A percentile compares a stretch with the other conserved stretches of the same genome.
phyloP scores from a whole-genome alignment of 2,113 vertebrate genomes.

The Azemiops feae region DNA sequence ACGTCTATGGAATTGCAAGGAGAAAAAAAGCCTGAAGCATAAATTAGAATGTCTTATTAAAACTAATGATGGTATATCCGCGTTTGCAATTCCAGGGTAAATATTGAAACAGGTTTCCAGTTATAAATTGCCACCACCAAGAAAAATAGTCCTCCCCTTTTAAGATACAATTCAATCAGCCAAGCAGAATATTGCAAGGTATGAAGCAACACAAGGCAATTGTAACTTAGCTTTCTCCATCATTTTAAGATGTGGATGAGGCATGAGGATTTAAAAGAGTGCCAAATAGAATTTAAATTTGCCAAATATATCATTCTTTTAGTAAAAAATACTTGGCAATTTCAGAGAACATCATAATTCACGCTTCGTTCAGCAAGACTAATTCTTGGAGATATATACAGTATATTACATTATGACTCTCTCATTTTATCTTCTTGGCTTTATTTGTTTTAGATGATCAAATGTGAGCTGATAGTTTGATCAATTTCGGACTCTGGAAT shows the following conservation, averaged over 20 bases:
- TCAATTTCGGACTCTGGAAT: not conserved
- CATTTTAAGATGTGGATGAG: not conserved
- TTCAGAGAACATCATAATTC: not conserved
- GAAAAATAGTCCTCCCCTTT: not conserved
- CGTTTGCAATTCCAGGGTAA: not conserved
- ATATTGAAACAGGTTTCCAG: not conserved
- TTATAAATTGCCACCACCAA: not conserved
- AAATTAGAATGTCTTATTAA: slow-evolving; percentile 7
- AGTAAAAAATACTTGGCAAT: not conserved
- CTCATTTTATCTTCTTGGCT: not conserved
- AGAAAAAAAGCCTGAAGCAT: not conserved
- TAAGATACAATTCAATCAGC: not conserved
- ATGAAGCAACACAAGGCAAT: not conserved
- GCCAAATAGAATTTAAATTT: not conserved
- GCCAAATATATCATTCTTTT: not conserved
- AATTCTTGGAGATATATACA: not conserved
- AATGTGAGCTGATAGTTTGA: not conserved
- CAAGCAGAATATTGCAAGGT: not conserved
- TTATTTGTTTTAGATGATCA: not conserved
- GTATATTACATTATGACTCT: not conserved
- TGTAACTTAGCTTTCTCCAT: not conserved
- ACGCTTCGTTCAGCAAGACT: not conserved
- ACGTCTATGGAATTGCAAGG: not conserved
- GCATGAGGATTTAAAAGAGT: not conserved
- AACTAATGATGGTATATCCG: not conserved